Evolutionary conservation across 2,888 invertebrate species (phyloP), one percentile per base, ranked within the genome.

Genomic region (Drosophila birchii): DNA sequence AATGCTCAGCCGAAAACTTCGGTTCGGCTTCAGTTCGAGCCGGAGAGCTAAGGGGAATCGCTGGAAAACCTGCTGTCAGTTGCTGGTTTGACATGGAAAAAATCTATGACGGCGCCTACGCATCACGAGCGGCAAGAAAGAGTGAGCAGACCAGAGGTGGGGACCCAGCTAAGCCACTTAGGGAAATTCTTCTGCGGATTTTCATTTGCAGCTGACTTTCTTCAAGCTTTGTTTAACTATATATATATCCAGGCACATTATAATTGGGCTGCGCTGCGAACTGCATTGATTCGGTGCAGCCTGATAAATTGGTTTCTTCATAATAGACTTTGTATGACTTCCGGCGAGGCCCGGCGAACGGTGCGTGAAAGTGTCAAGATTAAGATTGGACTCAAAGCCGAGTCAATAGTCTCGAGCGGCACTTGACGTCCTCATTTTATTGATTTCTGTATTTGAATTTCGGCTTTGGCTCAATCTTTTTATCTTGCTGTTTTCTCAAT

Each of bases 131-230:
- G 49, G 38, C 66, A 16, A 38, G 59, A 73, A 73, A 53, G 74
- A 63, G 55, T 36, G 43, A 61, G 16, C 9, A 14, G 53, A 12
- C 32, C 7, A 29, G 53, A 43, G 54, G 45, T 38, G 66, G 36
- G 51, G 72, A 69, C 70, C 56, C 70, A 43, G 74, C 67, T 80
- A 80, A 86, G 88, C 89, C 79, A 81, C 89, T 86, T 86, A 89
- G 90, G 88, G 77, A 88, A 89, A 86, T 86, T 86, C 89, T 89
- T 89, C 75, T 74, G 78, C 88, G 78, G 86, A 86, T 86, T 86
- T 86, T 88, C 89, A 86, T 86, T 75, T 81, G 54, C 81, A 72
- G 78, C 68, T 69, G 70, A 83, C 84, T 84, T 84, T 86, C 84
- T 78, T 88, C 75, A 49, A 49, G 69, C 79, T 83, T 84, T 83